Evolutionary conservation across 2,113 vertebrate genomes (phyloP).

Genomic region (Austrofundulus limnaeus): DNA sequence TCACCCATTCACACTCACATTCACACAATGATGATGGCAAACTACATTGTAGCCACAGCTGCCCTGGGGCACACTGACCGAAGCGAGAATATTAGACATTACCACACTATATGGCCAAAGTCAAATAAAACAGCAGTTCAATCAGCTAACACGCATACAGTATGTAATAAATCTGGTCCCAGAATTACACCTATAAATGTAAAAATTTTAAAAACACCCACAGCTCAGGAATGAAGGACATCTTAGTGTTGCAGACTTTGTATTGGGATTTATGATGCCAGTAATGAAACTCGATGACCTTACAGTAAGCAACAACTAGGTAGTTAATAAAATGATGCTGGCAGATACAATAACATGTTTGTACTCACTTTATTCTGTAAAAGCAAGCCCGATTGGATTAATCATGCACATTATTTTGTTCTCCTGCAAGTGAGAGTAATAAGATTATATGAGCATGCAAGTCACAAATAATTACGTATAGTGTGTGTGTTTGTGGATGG

Average conservation of each 20-base stretch:
- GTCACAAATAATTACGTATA: slow-evolving; percentile 12
- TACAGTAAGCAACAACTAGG: neutral
- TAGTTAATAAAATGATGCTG: slow-evolving; percentile 1
- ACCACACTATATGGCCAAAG: too few species aligned
- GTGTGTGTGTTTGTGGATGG: neutral
- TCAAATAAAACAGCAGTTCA: too few species aligned
- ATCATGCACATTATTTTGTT: neutral
- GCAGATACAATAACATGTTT: neutral
- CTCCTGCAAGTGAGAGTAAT: neutral
- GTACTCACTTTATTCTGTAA: neutral
- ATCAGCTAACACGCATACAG: too few species aligned
- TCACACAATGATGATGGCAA: too few species aligned
- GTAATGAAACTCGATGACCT: neutral
- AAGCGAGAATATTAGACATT: too few species aligned
- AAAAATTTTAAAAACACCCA: neutral
- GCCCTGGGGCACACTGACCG: too few species aligned
- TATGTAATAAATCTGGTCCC: neutral
- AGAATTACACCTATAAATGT: neutral
- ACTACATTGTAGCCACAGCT: too few species aligned
- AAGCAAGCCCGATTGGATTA: slow-evolving; percentile 5
- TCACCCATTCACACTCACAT: too few species aligned
- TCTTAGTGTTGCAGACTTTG: neutral
- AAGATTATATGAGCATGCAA: neutral
- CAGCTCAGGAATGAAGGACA: neutral
- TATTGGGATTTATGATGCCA: neutral